phyloP scores from a whole-genome alignment of 53 echinoderm and acorn worm genomes.

The Crossaster papposus region DNA sequence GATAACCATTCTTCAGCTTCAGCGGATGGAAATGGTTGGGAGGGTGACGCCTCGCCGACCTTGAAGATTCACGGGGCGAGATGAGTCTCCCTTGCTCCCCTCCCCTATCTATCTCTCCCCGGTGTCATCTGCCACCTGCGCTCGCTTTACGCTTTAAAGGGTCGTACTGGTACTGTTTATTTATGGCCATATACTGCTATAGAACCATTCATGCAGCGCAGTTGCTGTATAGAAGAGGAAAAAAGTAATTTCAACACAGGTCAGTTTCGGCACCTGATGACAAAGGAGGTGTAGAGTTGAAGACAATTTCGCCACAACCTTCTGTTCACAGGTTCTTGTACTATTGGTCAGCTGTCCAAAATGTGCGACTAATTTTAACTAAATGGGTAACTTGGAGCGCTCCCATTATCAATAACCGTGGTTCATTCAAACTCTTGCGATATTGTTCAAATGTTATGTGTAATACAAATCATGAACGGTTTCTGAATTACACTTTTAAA shows the following conservation, averaged over 20 bases:
- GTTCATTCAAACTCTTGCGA: too few species aligned
- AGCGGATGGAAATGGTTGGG: conserved; percentile 26
- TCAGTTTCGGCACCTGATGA: not conserved
- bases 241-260: not conserved
- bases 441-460: too few species aligned
- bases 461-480: too few species aligned
- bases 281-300: not conserved
- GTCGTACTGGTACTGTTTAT: not conserved
- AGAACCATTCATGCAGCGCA: not conserved
- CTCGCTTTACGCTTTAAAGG: conserved; percentile 15
- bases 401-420: not conserved
- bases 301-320: not conserved
- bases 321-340: not conserved
- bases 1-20: conserved; percentile 23
- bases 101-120: not conserved
- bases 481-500: too few species aligned
- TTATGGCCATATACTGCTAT: not conserved
- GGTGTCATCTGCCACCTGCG: conserved; percentile 46
- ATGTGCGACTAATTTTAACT: not conserved
- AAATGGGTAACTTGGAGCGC: not conserved
- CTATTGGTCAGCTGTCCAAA: not conserved
- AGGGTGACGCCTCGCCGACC: conserved; percentile 48
- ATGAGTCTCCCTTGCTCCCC: not conserved
- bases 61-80: conserved; percentile 1
- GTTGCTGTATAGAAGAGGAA: not conserved